Percentiles rank a stretch among this genome's conserved stretches.
phyloP scores from a whole-genome alignment of 2,888 invertebrate species.

The Papilio elwesi region DNA sequence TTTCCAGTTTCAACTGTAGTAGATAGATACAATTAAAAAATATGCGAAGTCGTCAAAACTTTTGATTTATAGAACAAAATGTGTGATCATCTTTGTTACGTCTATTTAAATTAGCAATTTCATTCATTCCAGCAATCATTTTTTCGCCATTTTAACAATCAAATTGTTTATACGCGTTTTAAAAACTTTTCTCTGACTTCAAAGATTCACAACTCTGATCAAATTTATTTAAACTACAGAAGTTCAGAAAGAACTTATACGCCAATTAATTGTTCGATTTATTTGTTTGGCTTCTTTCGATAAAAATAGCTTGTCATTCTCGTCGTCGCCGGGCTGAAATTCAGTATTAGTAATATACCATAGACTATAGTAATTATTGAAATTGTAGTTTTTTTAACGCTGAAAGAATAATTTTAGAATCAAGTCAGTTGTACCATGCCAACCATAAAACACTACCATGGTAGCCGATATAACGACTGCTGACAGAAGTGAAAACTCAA shows the following conservation, averaged over 20 bases:
- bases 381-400: no score
- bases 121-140: not conserved
- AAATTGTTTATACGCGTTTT: conserved; percentile 42
- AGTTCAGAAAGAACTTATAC: not conserved
- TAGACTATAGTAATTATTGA: no score
- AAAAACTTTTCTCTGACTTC: conserved; percentile 36
- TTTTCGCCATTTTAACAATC: conserved; percentile 38
- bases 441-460: no score
- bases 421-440: no score
- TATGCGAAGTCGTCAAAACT: not conserved
- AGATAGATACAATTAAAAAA: no score
- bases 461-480: no score
- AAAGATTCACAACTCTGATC: conserved; percentile 35
- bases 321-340: no score
- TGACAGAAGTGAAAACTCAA: no score
- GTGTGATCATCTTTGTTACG: not conserved
- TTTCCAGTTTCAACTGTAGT: no score
- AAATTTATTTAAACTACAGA: conserved; percentile 33
- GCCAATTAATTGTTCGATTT: conserved; percentile 4
- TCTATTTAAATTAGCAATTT: conserved; percentile 12
- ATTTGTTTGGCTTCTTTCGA: not conserved
- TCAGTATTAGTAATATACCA: no score
- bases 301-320: not conserved
- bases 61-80: not conserved
- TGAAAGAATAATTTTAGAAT: no score